A percentile compares a stretch with the other conserved stretches of the same genome.
Conservation (phyloP, 2,797 vertebrate species). For the Phrynocephalus vlangalii region DNA sequence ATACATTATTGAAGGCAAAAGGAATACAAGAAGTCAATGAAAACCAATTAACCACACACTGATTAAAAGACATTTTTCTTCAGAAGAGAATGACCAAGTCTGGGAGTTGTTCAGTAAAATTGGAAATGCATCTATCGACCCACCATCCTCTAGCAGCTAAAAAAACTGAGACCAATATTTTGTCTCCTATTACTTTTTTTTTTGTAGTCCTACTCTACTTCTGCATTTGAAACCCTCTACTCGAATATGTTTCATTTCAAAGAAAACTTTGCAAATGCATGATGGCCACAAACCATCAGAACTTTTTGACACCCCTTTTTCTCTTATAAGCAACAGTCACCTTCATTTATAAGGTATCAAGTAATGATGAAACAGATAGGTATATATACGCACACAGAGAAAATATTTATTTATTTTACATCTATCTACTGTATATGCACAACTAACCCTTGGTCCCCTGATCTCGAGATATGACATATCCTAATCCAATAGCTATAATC, state of each 20-base stretch:
- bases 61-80: slow-evolving; percentile 21
- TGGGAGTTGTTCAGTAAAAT: not conserved
- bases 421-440: no score
- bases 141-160: slow-evolving; percentile 8
- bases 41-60: slow-evolving; percentile 27
- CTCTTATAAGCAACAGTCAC: no score
- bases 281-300: no score
- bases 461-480: not conserved
- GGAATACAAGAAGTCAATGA: slow-evolving; percentile 23
- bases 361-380: no score
- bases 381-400: no score
- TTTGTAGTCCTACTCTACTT: not conserved
- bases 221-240: slow-evolving; percentile 21
- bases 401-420: no score
- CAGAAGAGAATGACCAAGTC: slow-evolving; percentile 13
- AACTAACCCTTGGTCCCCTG: no score
- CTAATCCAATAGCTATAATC: not conserved
- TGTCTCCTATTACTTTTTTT: not conserved
- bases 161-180: slow-evolving; percentile 18
- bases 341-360: no score
- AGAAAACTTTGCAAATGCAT: not conserved
- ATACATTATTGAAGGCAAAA: not conserved
- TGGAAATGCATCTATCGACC: slow-evolving; percentile 21
- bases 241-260: not conserved
- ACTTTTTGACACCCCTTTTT: no score